Conservation (phyloP, 2,113 vertebrate genomes). For the human (Homo sapiens) region DNA sequence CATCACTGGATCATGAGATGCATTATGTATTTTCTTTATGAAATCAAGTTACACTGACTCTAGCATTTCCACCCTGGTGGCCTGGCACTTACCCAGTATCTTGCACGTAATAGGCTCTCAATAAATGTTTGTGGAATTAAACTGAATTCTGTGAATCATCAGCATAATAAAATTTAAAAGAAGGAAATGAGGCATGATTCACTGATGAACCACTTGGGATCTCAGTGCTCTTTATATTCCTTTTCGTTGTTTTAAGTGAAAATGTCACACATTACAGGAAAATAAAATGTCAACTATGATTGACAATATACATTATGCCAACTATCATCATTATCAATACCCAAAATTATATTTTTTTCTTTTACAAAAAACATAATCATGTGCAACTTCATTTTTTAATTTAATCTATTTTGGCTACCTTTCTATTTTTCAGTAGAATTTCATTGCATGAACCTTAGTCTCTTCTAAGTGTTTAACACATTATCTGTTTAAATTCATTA, state of each 20-base stretch:
- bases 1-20: not conserved
- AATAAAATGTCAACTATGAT: not conserved
- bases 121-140: conserved; percentile 38
- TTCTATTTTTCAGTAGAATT: not conserved
- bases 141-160: conserved; percentile 25
- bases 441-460: not conserved
- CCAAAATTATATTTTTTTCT: not conserved
- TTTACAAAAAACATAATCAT: not conserved
- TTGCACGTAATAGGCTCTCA: not conserved
- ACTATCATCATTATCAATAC: not conserved
- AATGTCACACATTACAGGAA: not conserved
- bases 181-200: conserved; percentile 5
- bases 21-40: not conserved
- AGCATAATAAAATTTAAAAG: conserved; percentile 34
- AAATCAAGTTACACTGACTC: conserved; percentile 24
- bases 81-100: not conserved
- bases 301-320: not conserved
- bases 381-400: not conserved
- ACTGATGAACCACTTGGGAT: not conserved
- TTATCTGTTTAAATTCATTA: not conserved
- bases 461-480: conserved; percentile 13
- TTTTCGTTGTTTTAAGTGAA: conserved; percentile 8
- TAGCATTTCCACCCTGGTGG: conserved; percentile 4
- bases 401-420: not conserved
- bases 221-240: not conserved